Base-by-base conservation (phyloP, 2,113 vertebrate species). In the Burhinus bistriatus region DNA sequence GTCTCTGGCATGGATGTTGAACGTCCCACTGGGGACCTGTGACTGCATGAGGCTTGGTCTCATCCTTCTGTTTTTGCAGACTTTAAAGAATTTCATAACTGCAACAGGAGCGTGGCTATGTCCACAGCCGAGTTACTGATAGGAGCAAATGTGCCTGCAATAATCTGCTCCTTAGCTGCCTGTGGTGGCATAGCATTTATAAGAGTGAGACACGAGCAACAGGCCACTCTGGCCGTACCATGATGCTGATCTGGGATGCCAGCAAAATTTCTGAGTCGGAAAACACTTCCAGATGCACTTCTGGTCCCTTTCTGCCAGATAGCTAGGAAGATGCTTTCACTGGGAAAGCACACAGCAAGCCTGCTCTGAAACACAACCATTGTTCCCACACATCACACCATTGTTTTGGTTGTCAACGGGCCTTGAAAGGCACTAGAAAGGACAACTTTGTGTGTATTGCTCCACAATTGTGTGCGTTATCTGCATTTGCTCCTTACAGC, bases 191-290 rank as follows among this genome's bases (percentile, higher is more conserved):
- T 6, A 19, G 54, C 70, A 25, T 9, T 30, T 10, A 12, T 12
- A 49, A 52, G 52, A 1, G 14, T 29, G 22, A 61, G 54, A 29
- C 15, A 15, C 2, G 34, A 40, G 34, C 38, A 29, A 16, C 29
- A 29, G 42, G 54, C 15, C 42, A 23, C 45, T 14, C 9, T 0
- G 3, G 47, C 19, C 1, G 0, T 25, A 12, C 22, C 6, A 5
- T 2, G 4, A 17, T 20, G 78, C 36, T 52, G 34, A 29, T 8
- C 25, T 30, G 47, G 62, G 62, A 14, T n/a, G 20, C 49, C 49
- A 51, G 49, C 34, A 21, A 22, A 45, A 16, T 23, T 29, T 38
- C 27, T 45, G 19, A n/a, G 11, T 18, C 9, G 10, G 29, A 29
- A 29, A 45, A 16, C 34, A 15, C 23, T 20, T 49, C 49, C 29